These are phyloP conservation scores for Orussus abietinus DNA, from an alignment of 1,140 invertebrate genomes.

Conservation along the genomic window DNA sequence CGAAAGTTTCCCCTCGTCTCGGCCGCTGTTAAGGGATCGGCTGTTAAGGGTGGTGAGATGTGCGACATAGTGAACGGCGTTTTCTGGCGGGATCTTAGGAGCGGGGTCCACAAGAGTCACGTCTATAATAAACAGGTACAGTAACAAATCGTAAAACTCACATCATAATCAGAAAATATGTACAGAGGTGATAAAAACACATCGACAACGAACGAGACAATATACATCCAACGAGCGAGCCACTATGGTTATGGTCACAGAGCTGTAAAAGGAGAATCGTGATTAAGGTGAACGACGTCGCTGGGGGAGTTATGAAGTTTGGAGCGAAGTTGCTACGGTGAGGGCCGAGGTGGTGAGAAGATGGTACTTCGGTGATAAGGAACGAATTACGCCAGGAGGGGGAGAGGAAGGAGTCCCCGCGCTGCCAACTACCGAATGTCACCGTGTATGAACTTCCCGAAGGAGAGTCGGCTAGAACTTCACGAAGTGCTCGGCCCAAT, in stretches of 20 bases:
- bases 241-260: conserved; percentile 51
- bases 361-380: too few species aligned
- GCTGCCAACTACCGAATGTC: too few species aligned
- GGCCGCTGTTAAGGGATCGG: too few species aligned
- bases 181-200: conserved; percentile 52
- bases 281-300: not conserved
- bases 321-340: too few species aligned
- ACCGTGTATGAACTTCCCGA: too few species aligned
- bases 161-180: conserved; percentile 50
- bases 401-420: conserved; percentile 12
- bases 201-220: conserved; percentile 55
- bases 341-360: too few species aligned
- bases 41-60: conserved; percentile 27
- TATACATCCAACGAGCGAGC: conserved; percentile 54
- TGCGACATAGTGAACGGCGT: conserved; percentile 17
- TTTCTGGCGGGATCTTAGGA: too few species aligned
- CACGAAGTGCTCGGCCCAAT: too few species aligned
- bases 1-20: too few species aligned
- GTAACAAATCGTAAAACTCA: conserved; percentile 32
- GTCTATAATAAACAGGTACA: conserved; percentile 34
- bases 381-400: too few species aligned
- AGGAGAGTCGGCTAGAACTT: too few species aligned
- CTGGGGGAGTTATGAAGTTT: not conserved
- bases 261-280: conserved; percentile 43
- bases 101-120: conserved; percentile 26